Base-by-base conservation (phyloP, 2,113 vertebrate genomes). In the Zingel zingel region DNA sequence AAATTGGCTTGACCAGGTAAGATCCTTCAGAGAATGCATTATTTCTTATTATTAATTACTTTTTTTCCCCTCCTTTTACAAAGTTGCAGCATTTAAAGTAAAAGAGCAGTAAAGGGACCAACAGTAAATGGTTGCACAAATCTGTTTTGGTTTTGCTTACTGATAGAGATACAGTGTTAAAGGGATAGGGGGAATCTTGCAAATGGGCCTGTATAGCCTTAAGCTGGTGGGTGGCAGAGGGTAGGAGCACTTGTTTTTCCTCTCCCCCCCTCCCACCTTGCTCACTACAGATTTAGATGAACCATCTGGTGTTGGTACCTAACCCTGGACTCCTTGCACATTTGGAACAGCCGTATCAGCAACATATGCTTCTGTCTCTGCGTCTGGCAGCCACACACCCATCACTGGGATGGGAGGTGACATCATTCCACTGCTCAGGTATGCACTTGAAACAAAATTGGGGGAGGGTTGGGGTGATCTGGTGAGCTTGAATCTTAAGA, bases 341-440 rank as follows among this genome's bases (percentile, higher is more conserved):
- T 93, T 94, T 89, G 91, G 89, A 93, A 81, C 77, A 85, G 85
- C 82, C 85, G 4, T 66, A 91, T 90, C 88, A 92, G 86, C 81
- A 82, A 87, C 93, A 94, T 94, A 94, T 93, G 92, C 82, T 93
- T 91, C 89, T 89, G 83, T 81, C 83, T 89, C 79, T 19, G 66
- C 9, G 86, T 87, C 89, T 94, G 94, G 93, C 93, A 92, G 74
- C 71, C 85, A 77, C 74, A 71, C 63, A 67, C 70, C 57, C 76
- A 81, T 93, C 87, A 88, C 81, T 53, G 54, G 74, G 83, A 88
- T 77, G 81, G 76, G 79, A 89, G 85, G 79, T 93, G 88, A 93
- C 91, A 93, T 92, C 88, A 92, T 75, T 80, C 61, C 74, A 72
- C 58, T 63, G 79, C 81, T 92, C 87, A 89, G 76, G 90, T 87